phyloP scores from a whole-genome alignment of 2,797 vertebrate species.

The Silurus aristotelis region DNA sequence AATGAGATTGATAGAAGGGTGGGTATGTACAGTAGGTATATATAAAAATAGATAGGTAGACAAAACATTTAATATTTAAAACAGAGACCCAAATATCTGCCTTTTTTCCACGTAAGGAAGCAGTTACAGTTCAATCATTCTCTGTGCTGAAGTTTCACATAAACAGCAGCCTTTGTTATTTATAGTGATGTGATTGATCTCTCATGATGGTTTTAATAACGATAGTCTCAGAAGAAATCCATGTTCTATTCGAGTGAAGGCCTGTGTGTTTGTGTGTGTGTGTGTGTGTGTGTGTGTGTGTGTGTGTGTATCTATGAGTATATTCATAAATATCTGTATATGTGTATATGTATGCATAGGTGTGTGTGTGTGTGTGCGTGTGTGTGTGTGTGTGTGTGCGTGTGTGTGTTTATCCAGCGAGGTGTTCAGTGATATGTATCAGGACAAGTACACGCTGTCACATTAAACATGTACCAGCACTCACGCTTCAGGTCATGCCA shows the following conservation, averaged over 20 bases:
- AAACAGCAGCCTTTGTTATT: not conserved
- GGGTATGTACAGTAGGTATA: too few relatives aligned
- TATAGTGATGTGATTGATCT: not conserved
- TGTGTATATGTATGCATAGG: too few relatives aligned
- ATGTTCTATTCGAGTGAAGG: not conserved
- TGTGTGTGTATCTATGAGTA: too few relatives aligned
- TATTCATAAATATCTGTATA: too few relatives aligned
- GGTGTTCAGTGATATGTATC: conserved; percentile 48
- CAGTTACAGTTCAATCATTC: not conserved
- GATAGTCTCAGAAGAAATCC: not conserved
- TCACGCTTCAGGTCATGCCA: conserved; percentile 67
- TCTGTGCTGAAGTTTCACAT: not conserved
- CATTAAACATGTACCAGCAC: conserved; percentile 79
- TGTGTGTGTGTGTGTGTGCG: conserved; percentile 8
- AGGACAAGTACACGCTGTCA: conserved; percentile 68
- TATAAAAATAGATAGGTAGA: too few relatives aligned
- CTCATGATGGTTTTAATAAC: too few relatives aligned
- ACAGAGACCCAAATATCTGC: too few relatives aligned
- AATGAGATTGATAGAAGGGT: too few relatives aligned
- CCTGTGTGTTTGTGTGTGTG: too few relatives aligned
- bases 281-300: too few relatives aligned
- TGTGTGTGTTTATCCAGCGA: conserved; percentile 26
- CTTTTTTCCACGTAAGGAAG: too few relatives aligned
- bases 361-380: not conserved
- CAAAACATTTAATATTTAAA: too few relatives aligned